These are phyloP conservation scores for Apamea monoglypha DNA, from an alignment of 2,888 invertebrate genomes.

Conservation along the genomic window DNA sequence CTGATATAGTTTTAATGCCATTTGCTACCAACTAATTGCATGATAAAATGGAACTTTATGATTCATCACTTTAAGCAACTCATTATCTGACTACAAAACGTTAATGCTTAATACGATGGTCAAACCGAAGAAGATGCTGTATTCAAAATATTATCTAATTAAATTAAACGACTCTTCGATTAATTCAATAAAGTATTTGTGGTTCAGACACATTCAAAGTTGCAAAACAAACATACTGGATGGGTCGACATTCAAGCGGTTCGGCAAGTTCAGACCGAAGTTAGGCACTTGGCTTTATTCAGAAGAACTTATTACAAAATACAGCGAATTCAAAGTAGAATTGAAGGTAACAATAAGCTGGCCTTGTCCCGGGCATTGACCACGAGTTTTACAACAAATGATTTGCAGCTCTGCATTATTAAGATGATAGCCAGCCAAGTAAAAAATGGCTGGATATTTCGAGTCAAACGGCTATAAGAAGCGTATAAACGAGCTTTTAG, in stretches of 20 bases:
- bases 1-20: slow-evolving; percentile 73
- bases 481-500: slow-evolving; percentile 88
- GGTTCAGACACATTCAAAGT: slow-evolving; percentile 40
- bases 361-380: slow-evolving; percentile 82
- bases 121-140: not conserved
- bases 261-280: slow-evolving; percentile 25
- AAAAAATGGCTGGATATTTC: slow-evolving; percentile 80
- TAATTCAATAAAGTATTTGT: slow-evolving; percentile 35
- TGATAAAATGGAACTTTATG: slow-evolving; percentile 64
- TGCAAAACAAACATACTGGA: slow-evolving; percentile 34
- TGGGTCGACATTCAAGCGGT: slow-evolving; percentile 30
- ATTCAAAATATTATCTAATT: slow-evolving; percentile 15
- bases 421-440: slow-evolving; percentile 77
- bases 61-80: slow-evolving; percentile 48
- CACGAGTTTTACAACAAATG: slow-evolving; percentile 78
- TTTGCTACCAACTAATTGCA: slow-evolving; percentile 74
- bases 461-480: slow-evolving; percentile 83
- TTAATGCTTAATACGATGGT: slow-evolving; percentile 1
- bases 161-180: slow-evolving; percentile 28
- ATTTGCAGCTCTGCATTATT: slow-evolving; percentile 81
- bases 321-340: slow-evolving; percentile 64
- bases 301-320: slow-evolving; percentile 51
- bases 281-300: slow-evolving; percentile 39
- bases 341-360: slow-evolving; percentile 75
- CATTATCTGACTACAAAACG: slow-evolving; percentile 14